Evolutionary conservation across 2,113 vertebrate species (phyloP).

Genomic region (Synodontis membranacea): DNA sequence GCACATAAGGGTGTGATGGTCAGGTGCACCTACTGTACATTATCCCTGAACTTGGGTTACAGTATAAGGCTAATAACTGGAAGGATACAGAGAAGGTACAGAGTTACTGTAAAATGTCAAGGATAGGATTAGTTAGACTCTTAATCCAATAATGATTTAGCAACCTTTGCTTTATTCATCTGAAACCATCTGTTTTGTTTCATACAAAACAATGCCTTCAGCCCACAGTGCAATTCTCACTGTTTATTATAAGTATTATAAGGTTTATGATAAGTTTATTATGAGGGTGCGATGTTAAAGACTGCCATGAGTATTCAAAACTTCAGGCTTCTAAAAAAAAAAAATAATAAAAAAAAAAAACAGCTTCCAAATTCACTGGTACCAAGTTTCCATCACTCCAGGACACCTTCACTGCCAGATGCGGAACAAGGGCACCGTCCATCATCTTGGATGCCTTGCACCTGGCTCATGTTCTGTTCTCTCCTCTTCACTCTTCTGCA

Average conservation of each 20-base stretch:
- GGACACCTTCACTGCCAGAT: not conserved
- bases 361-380: not conserved
- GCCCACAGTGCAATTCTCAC: not conserved
- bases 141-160: not conserved
- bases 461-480: not conserved
- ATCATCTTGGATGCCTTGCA: not conserved
- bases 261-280: not conserved
- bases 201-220: not conserved
- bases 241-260: not conserved
- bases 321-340: not conserved
- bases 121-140: not conserved
- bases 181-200: not conserved
- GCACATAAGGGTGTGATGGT: not conserved
- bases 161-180: not conserved
- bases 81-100: not conserved
- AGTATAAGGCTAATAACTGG: not conserved
- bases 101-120: not conserved
- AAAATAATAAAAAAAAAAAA: not conserved
- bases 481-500: not conserved
- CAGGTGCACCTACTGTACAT: not conserved
- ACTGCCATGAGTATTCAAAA: not conserved
- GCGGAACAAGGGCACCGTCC: not conserved
- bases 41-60: not conserved
- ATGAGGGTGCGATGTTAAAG: not conserved
- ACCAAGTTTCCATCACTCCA: not conserved